phyloP scores from a whole-genome alignment of 2,888 invertebrate genomes.

The Aphidius colemani region DNA sequence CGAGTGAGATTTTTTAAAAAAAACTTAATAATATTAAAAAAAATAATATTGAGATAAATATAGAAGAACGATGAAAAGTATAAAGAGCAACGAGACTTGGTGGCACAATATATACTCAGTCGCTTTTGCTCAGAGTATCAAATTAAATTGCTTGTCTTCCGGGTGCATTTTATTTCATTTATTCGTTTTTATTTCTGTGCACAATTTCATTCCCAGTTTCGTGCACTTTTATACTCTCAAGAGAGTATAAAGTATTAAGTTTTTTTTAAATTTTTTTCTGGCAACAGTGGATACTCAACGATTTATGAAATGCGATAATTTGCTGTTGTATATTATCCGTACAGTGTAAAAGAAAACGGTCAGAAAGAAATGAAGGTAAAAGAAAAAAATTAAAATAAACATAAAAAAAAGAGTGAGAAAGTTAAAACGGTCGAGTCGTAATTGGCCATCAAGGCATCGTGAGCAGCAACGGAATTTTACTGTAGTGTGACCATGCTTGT shows the following conservation, averaged over 20 bases:
- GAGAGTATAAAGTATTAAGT: slow-evolving; percentile 14
- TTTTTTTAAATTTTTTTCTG: slow-evolving; percentile 6
- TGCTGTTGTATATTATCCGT: slow-evolving; percentile 11
- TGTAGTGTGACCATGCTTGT: slow-evolving; percentile 16
- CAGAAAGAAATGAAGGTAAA: background rate
- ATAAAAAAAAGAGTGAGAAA: background rate
- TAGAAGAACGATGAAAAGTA: background rate
- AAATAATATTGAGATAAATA: background rate
- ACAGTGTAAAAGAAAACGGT: background rate
- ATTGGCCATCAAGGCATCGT: slow-evolving; percentile 20
- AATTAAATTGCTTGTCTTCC: slow-evolving; percentile 22
- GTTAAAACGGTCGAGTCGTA: slow-evolving; percentile 14
- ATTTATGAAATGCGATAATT: slow-evolving; percentile 29
- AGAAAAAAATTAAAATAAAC: background rate
- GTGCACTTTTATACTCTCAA: background rate
- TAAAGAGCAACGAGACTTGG: background rate
- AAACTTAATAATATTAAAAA: background rate
- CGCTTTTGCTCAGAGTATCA: slow-evolving; percentile 12
- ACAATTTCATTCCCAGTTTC: slow-evolving; percentile 19
- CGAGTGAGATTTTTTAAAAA: background rate
- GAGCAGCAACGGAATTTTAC: slow-evolving; percentile 21
- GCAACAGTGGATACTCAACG: slow-evolving; percentile 17
- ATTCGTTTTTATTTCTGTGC: slow-evolving; percentile 8
- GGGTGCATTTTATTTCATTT: background rate
- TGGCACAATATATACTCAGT: background rate